A percentile compares a stretch with the other conserved stretches of the same genome.
These are phyloP conservation scores for Chymomyza fuscimana DNA, from an alignment of 2,888 invertebrate genomes.

Conservation along the genomic window DNA sequence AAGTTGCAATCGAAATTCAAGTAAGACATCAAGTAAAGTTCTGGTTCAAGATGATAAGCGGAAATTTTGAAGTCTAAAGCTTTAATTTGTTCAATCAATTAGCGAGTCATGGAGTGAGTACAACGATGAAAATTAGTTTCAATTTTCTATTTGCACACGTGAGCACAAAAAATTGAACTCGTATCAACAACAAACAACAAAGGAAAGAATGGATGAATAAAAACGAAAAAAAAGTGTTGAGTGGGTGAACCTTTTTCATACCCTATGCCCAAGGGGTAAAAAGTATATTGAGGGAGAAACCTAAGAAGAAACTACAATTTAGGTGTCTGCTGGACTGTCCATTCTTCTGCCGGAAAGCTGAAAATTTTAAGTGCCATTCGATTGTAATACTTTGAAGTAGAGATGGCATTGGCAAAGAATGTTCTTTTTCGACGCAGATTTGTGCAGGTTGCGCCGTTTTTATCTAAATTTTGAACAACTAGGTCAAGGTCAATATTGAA, in stretches of 20 bases:
- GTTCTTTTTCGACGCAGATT: no score
- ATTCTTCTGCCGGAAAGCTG: no score
- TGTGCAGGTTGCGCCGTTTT: no score
- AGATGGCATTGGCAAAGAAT: no score
- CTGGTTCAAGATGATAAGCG: constrained; percentile 48
- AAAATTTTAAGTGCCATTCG: no score
- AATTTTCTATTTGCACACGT: constrained; percentile 64
- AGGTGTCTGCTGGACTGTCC: no score
- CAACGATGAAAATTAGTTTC: constrained; percentile 11
- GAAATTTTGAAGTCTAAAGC: constrained; percentile 49
- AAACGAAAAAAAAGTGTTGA: not conserved
- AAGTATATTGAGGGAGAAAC: no score
- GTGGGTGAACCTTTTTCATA: not conserved
- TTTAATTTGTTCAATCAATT: constrained; percentile 58
- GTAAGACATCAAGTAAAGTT: constrained; percentile 41
- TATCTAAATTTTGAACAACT: no score
- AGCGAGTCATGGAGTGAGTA: constrained; percentile 39
- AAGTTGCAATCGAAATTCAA: constrained; percentile 21
- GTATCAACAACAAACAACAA: constrained; percentile 16
- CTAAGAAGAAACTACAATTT: no score
- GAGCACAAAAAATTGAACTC: constrained; percentile 39
- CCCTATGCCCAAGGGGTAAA: no score
- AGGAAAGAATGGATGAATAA: not conserved
- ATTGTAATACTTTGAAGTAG: no score
- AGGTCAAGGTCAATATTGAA: no score